Conservation (phyloP, 2,113 vertebrate genomes). For the Syngnathus floridae region DNA sequence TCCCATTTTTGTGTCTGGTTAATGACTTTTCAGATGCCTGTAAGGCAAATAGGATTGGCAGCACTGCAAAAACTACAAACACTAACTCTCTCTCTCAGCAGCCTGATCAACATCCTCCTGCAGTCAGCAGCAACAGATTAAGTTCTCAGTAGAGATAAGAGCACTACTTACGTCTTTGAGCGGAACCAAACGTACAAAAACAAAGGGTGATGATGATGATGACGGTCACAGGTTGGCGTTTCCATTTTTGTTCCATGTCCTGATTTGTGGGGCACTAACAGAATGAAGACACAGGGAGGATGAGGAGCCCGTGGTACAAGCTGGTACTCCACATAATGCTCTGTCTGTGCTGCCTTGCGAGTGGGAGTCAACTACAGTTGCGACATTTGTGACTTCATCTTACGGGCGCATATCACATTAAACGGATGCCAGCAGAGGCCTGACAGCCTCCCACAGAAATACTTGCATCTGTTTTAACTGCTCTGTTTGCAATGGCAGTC, state of each 20-base stretch:
- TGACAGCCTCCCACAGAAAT: constrained; percentile 67
- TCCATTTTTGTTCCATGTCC: constrained; percentile 65
- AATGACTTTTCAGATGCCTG: neutral
- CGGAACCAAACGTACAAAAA: constrained; percentile 35
- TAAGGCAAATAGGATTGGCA: neutral
- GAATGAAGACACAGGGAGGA: constrained; percentile 57
- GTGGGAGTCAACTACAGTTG: constrained; percentile 71
- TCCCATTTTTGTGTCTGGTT: neutral
- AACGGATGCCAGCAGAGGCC: constrained; percentile 59
- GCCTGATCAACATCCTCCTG: constrained; percentile 8
- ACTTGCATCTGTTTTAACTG: constrained; percentile 67
- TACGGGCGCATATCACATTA: constrained; percentile 58
- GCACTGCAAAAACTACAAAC: neutral
- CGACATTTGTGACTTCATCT: constrained; percentile 75
- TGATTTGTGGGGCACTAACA: constrained; percentile 40
- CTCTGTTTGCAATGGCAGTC: constrained; percentile 31
- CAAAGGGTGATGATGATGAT: constrained; percentile 41
- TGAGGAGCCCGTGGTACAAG: constrained; percentile 67
- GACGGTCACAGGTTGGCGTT: constrained; percentile 39
- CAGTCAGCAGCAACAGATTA: neutral
- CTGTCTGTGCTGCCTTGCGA: constrained; percentile 63
- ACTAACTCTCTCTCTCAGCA: neutral
- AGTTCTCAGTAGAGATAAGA: neutral
- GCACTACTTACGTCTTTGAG: constrained; percentile 67
- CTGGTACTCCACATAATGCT: constrained; percentile 73